Evolutionary conservation across 1,140 invertebrate species (phyloP).

Genomic region (Drosophila murphyi): DNA sequence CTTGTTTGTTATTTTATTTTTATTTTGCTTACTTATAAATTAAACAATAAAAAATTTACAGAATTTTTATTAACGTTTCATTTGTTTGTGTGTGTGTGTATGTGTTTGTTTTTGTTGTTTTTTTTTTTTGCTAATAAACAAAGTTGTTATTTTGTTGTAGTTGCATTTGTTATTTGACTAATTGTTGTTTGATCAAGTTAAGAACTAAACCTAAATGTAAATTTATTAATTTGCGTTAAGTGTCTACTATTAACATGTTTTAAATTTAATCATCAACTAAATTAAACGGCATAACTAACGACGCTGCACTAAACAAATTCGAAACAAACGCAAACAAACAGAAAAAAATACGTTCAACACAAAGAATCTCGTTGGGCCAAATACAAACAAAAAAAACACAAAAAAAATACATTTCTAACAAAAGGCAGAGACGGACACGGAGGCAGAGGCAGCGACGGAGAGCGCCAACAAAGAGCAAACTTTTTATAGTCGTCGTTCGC

Average conservation of each 20-base stretch:
- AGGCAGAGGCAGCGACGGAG: conserved; percentile 18
- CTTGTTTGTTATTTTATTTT: conserved; percentile 28
- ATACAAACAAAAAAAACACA: conserved; percentile 39
- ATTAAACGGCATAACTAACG: conserved; percentile 80
- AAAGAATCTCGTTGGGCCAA: conserved; percentile 50
- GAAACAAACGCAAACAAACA: conserved; percentile 54
- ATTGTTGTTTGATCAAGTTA: conserved; percentile 73
- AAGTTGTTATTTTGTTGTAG: conserved; percentile 47
- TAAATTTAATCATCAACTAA: conserved; percentile 73
- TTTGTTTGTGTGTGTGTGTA: conserved; percentile 16
- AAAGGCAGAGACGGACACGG: conserved; percentile 39
- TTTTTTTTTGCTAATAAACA: conserved; percentile 67
- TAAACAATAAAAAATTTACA: conserved; percentile 81
- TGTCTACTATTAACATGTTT: conserved; percentile 77
- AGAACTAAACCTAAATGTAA: conserved; percentile 57
- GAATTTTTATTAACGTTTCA: conserved; percentile 71
- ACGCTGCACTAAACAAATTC: conserved; percentile 79
- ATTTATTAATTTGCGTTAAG: conserved; percentile 65
- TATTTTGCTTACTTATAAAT: conserved; percentile 73
- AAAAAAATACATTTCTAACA: conserved; percentile 49
- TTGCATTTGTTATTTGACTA: conserved; percentile 73
- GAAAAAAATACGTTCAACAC: conserved; percentile 39
- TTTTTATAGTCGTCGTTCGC: conserved; percentile 28
- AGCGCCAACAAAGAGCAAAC: conserved; percentile 50
- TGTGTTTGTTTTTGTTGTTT: conserved; percentile 50